Conservation (phyloP, 2,113 vertebrate species). For the Cynoglossus semilaevis region DNA sequence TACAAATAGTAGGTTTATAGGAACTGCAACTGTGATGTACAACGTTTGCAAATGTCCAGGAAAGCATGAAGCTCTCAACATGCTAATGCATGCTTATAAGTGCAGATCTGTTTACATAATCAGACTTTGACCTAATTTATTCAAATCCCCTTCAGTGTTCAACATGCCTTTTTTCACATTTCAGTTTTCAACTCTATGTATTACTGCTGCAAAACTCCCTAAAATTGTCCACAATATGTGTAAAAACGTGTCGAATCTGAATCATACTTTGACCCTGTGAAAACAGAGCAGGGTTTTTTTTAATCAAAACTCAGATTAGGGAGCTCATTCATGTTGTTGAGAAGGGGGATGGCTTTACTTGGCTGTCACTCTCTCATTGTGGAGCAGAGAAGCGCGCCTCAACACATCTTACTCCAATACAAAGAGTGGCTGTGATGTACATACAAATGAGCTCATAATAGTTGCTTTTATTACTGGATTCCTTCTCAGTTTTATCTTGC, state of each 20-base stretch:
- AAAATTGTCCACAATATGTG: no score
- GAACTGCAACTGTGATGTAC: no score
- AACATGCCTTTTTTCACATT: no score
- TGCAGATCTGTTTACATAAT: no score
- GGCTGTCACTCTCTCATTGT: constrained; percentile 58
- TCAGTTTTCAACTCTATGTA: no score
- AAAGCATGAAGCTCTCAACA: no score
- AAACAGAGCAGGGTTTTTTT: constrained; percentile 37
- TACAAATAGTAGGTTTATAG: no score
- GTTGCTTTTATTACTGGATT: constrained; percentile 63
- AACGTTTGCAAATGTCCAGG: no score
- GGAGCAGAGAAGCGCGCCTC: constrained; percentile 48
- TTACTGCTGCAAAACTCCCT: no score
- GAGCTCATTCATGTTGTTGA: constrained; percentile 43
- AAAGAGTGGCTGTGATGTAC: constrained; percentile 67
- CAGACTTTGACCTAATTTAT: no score
- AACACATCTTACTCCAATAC: constrained; percentile 62
- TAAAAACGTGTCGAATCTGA: background rate
- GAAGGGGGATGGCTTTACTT: constrained; percentile 22
- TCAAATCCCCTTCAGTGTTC: no score
- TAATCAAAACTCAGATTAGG: constrained; percentile 20
- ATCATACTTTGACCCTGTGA: constrained; percentile 35
- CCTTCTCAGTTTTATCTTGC: constrained; percentile 58
- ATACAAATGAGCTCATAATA: constrained; percentile 73
- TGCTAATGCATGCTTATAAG: no score